A percentile compares a stretch with the other conserved stretches of the same genome.
These are phyloP conservation scores for Panagrolaimus sp. DNA, from an alignment of 1,140 invertebrate genomes.

Conservation along the genomic window DNA sequence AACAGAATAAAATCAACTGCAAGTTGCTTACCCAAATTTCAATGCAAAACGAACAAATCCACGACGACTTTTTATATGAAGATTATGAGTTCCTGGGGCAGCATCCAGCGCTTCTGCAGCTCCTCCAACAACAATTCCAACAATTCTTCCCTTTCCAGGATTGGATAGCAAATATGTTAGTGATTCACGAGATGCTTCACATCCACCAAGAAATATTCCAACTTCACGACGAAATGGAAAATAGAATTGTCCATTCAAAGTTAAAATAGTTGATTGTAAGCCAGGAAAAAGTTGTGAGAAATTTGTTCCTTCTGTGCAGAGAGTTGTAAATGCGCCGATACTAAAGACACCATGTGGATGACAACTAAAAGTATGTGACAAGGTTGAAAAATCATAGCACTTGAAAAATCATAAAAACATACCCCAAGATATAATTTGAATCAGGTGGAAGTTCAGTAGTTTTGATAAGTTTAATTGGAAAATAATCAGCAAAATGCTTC, in stretches of 20 bases:
- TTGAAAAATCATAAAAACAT: slow-evolving; percentile 67
- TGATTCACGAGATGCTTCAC: slow-evolving; percentile 48
- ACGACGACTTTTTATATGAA: slow-evolving; percentile 69
- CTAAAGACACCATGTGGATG: slow-evolving; percentile 74
- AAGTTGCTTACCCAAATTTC: slow-evolving; percentile 67
- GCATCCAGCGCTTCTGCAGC: slow-evolving; percentile 61
- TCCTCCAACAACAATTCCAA: slow-evolving; percentile 58
- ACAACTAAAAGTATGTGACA: slow-evolving; percentile 61
- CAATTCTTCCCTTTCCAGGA: slow-evolving; percentile 29
- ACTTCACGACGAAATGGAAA: slow-evolving; percentile 76
- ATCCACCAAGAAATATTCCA: slow-evolving; percentile 55
- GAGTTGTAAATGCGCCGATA: slow-evolving; percentile 58
- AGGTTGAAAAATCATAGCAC: not conserved
- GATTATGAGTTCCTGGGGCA: slow-evolving; percentile 65
- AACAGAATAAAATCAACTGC: slow-evolving; percentile 2
- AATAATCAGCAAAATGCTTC: slow-evolving; percentile 60
- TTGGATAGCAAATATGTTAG: slow-evolving; percentile 61
- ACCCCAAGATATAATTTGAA: slow-evolving; percentile 62
- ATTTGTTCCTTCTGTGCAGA: slow-evolving; percentile 70
- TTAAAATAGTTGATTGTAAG: slow-evolving; percentile 69
- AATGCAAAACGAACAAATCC: slow-evolving; percentile 76
- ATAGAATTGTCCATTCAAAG: slow-evolving; percentile 73
- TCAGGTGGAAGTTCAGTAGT: slow-evolving; percentile 60
- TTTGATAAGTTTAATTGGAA: slow-evolving; percentile 61
- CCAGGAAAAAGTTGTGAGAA: slow-evolving; percentile 74